Evolutionary conservation across 2,888 invertebrate genomes (phyloP).

Genomic region (Yponomeuta sedellus): DNA sequence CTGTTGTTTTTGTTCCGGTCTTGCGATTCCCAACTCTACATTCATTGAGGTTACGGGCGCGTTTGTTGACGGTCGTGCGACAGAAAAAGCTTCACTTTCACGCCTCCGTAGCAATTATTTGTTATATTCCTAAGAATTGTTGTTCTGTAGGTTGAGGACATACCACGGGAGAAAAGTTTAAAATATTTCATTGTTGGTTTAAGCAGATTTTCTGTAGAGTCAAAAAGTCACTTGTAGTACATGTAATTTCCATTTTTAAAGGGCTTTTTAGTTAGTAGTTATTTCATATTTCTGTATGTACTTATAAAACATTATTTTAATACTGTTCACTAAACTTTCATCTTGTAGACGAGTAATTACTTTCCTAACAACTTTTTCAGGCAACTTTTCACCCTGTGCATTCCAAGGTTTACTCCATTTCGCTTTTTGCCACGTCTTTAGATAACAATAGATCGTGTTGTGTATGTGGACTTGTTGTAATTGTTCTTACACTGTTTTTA

Average conservation of each 20-base stretch:
- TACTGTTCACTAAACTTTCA: no score
- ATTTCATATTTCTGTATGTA: no score
- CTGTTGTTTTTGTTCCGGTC: no score
- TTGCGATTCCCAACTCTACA: background rate
- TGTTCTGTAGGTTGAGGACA: constrained; percentile 27
- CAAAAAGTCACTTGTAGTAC: no score
- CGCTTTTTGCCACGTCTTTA: background rate
- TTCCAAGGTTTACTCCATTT: background rate
- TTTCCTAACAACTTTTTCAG: background rate
- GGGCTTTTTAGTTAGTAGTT: no score
- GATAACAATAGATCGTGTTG: background rate
- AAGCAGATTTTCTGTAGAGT: no score
- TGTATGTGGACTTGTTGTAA: background rate
- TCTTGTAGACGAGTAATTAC: no score
- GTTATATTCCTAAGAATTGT: constrained; percentile 37
- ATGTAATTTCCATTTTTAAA: no score
- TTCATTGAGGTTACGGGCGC: constrained; percentile 25
- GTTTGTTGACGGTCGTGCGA: constrained; percentile 39
- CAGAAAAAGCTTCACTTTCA: constrained; percentile 58
- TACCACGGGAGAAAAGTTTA: background rate
- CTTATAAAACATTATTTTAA: no score
- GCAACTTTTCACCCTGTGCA: background rate
- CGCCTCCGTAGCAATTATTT: constrained; percentile 48
- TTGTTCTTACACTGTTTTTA: background rate
- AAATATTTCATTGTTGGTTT: background rate